Evolutionary conservation across 2,797 vertebrate species (phyloP).

Genomic region (Neoniphon sammara): DNA sequence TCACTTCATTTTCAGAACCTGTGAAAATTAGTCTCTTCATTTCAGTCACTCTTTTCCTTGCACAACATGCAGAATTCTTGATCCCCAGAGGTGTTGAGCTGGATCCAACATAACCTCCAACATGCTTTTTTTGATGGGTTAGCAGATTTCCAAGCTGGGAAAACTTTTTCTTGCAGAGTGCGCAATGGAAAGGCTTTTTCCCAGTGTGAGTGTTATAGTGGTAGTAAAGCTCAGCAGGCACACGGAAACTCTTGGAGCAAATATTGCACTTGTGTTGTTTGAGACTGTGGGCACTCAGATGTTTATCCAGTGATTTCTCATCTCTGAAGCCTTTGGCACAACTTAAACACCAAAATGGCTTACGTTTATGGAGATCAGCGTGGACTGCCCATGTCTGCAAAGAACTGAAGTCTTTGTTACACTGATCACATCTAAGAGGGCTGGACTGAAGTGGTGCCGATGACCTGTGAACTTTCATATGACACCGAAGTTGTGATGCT

Average conservation of each 20-base stretch:
- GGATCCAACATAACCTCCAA: background rate
- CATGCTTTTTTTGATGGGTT: slow-evolving; percentile 49
- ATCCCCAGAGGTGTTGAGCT: background rate
- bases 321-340: slow-evolving; percentile 71
- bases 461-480: slow-evolving; percentile 64
- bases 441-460: accelerated
- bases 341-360: slow-evolving; percentile 72
- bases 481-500: slow-evolving; percentile 44
- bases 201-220: slow-evolving; percentile 50
- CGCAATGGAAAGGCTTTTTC: slow-evolving; percentile 56
- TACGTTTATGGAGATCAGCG: slow-evolving; percentile 59
- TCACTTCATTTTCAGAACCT: slow-evolving; percentile 6
- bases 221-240: slow-evolving; percentile 21
- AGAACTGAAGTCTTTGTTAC: slow-evolving; percentile 67
- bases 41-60: slow-evolving; percentile 2
- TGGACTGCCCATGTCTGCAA: slow-evolving; percentile 57
- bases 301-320: slow-evolving; percentile 52
- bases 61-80: background rate
- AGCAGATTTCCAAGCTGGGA: slow-evolving; percentile 36
- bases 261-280: slow-evolving; percentile 52
- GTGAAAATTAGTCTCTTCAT: slow-evolving; percentile 3
- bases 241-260: slow-evolving; percentile 60
- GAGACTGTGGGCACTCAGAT: slow-evolving; percentile 66
- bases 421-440: slow-evolving; percentile 64
- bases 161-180: slow-evolving; percentile 62